phyloP scores from a whole-genome alignment of 2,888 invertebrate species.

The Idaea straminata region DNA sequence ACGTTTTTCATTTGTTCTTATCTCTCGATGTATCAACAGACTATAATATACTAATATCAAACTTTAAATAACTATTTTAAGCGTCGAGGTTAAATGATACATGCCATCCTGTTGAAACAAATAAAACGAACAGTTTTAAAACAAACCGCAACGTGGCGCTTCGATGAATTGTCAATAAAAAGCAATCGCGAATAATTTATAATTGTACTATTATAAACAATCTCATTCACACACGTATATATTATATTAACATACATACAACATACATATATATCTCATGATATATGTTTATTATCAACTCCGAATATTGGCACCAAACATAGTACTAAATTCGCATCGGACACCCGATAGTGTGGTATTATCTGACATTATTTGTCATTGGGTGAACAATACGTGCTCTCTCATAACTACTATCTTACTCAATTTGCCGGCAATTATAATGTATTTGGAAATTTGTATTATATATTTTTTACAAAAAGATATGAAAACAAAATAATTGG shows the following conservation, averaged over 20 bases:
- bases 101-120: not conserved
- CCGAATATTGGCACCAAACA: conserved; percentile 75
- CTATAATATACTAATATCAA: not conserved
- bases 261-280: conserved; percentile 35
- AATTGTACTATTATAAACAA: conserved; percentile 7
- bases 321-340: conserved; percentile 70
- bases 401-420: conserved; percentile 63
- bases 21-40: not conserved
- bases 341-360: conserved; percentile 78
- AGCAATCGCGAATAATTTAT: not conserved
- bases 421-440: conserved; percentile 63
- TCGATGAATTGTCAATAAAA: conserved; percentile 1
- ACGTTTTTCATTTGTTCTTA: not conserved
- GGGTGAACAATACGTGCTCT: conserved; percentile 67
- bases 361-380: conserved; percentile 78
- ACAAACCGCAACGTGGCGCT: conserved; percentile 1
- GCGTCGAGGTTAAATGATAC: not conserved
- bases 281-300: conserved; percentile 72
- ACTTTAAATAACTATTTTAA: not conserved
- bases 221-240: conserved; percentile 19
- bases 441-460: not conserved
- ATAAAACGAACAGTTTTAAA: not conserved
- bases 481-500: not conserved
- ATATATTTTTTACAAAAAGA: not conserved
- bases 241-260: conserved; percentile 5